Evolutionary conservation across 2,797 vertebrate genomes (phyloP), one percentile per base, ranked within the genome.

Genomic region (Poeciliopsis infans): DNA sequence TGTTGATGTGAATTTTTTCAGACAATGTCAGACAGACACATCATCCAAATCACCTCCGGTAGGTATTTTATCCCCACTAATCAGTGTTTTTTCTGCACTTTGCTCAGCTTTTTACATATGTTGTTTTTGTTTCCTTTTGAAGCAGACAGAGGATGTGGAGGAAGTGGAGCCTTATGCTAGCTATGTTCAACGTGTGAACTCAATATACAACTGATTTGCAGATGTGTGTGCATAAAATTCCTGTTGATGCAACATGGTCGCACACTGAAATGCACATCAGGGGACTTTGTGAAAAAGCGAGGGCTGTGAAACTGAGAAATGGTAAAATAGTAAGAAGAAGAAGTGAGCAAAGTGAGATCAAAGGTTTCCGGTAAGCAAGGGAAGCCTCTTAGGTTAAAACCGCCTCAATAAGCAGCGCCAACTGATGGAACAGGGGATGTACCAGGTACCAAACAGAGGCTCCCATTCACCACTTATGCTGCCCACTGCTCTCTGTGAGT

Each of bases 181-280:
- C 81, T 96, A 96, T 7, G 72, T 95, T 83, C 95, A 96, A 83
- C 93, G 95, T 70, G 94, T 93, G 18, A 96, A 96, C 92, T 95
- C 95, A 43, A 96, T 96, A 81, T 96, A 96, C 87, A 96, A 95
- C 89, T 96, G 91, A 72, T 91, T 89, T 70, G 91, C 87, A 78
- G 91, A 91, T 33, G 79, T 90, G 74, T 93, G 89, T 72, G 86
- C 85, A 8, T 87, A 33, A 69, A 73, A 85, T 59, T 11, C 12
- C 7, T 77, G 55, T 77, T 78, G 59, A 87, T 64, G 66, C 78
- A 64, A 80, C 72, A 69, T 25, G n/a, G 46, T 12, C 53, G 18
- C 59, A 53, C 59, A 51, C n/a, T 64, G n/a, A 64, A 49, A 74
- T 74, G 66, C 76, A 77, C 33, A 25, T 57, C 68, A 47, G 39